A percentile compares a stretch with the other conserved stretches of the same genome.
Evolutionary conservation across 2,888 invertebrate genomes (phyloP).

Genomic region (Sphaeridia pumilis): DNA sequence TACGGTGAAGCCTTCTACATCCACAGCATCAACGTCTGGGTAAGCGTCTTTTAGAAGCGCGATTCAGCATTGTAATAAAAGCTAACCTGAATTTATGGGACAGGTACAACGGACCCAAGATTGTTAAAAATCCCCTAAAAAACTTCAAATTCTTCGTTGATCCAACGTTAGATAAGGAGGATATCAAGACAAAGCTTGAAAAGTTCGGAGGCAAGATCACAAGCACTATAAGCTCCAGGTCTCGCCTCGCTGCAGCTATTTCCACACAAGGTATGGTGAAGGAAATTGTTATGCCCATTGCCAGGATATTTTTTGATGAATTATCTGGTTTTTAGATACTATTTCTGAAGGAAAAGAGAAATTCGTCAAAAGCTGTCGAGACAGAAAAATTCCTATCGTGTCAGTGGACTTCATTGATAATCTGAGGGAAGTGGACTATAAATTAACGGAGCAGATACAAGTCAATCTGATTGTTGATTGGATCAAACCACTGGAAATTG

Average conservation of each 20-base stretch:
- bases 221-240: constrained; percentile 50
- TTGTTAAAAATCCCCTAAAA: constrained; percentile 45
- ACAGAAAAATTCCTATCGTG: constrained; percentile 65
- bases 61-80: not conserved
- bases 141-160: constrained; percentile 62
- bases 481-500: constrained; percentile 13
- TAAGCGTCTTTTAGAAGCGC: not conserved
- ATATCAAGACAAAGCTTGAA: constrained; percentile 55
- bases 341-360: constrained; percentile 46
- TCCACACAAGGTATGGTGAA: constrained; percentile 46
- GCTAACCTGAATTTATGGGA: not conserved
- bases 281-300: too few relatives aligned
- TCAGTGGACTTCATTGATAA: constrained; percentile 59
- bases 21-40: not conserved
- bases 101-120: constrained; percentile 21
- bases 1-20: not conserved
- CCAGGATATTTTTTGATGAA: not conserved
- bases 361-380: constrained; percentile 55
- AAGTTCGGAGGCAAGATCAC: constrained; percentile 64
- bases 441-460: constrained; percentile 22
- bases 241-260: constrained; percentile 57
- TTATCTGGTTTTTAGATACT: not conserved
- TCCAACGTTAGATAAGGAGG: constrained; percentile 47
- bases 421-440: constrained; percentile 24
- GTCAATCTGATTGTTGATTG: constrained; percentile 23